These are phyloP conservation scores for Synanthedon myopaeformis DNA, from an alignment of 2,888 invertebrate species.

Conservation along the genomic window DNA sequence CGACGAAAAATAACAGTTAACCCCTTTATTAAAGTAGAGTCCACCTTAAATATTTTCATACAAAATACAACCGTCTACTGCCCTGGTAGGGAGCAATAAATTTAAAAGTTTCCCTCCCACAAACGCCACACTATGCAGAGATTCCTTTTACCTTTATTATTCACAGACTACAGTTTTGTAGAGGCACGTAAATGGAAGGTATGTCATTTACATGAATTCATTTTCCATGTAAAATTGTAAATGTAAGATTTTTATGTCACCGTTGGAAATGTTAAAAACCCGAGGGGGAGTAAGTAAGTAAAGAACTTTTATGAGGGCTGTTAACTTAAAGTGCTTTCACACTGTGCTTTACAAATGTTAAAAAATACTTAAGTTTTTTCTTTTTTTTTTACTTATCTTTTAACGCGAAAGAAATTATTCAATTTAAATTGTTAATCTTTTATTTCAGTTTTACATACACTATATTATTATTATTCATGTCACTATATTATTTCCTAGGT, in stretches of 20 bases:
- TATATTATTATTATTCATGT: no score
- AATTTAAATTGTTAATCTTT: no score
- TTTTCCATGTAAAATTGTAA: slow-evolving; percentile 4
- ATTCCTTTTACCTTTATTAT: background rate
- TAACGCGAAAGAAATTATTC: no score
- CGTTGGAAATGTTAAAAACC: background rate
- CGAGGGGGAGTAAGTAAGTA: background rate
- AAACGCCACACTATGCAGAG: slow-evolving; percentile 3
- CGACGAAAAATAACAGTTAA: no score
- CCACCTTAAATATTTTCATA: background rate
- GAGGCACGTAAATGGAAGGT: slow-evolving; percentile 4
- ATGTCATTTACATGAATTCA: slow-evolving; percentile 10
- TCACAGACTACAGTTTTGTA: slow-evolving; percentile 4
- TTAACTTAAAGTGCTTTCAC: background rate
- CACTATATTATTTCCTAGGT: no score
- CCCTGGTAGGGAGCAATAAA: background rate
- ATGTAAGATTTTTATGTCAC: slow-evolving; percentile 1
- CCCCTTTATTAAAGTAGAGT: background rate
- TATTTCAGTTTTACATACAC: no score
- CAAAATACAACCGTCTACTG: background rate
- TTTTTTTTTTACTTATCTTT: no score
- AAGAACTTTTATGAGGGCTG: background rate
- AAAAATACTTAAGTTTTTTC: no score
- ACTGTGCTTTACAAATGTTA: no score
- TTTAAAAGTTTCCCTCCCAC: background rate